A percentile compares a stretch with the other conserved stretches of the same genome.
These are phyloP conservation scores for Drepanosiphum platanoidis DNA, from an alignment of 2,888 invertebrate species.

Conservation along the genomic window DNA sequence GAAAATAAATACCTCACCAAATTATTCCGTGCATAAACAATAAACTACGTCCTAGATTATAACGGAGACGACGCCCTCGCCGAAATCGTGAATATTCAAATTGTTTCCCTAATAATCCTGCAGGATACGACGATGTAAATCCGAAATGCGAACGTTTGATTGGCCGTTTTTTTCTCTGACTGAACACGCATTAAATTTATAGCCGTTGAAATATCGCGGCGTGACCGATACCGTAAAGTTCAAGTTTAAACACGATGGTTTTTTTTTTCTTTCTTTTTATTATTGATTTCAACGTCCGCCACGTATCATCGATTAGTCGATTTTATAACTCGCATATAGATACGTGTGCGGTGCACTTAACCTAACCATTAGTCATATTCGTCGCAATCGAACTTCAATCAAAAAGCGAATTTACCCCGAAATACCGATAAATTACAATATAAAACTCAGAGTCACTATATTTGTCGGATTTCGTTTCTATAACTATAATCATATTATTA, in stretches of 20 bases:
- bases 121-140: background rate
- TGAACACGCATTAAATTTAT: background rate
- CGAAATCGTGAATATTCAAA: background rate
- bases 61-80: background rate
- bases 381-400: too few relatives aligned
- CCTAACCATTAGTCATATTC: too few relatives aligned
- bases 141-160: background rate
- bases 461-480: too few relatives aligned
- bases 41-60: background rate
- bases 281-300: too few relatives aligned
- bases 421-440: too few relatives aligned
- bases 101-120: background rate
- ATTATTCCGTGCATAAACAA: background rate
- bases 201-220: background rate
- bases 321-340: too few relatives aligned
- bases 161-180: background rate
- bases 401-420: too few relatives aligned
- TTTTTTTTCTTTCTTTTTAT: background rate
- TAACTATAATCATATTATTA: too few relatives aligned
- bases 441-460: too few relatives aligned
- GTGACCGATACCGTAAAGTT: background rate
- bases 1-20: background rate
- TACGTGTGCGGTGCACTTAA: too few relatives aligned
- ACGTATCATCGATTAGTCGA: too few relatives aligned
- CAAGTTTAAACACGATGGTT: constrained; percentile 1